Evolutionary conservation across 2,113 vertebrate species (phyloP), one percentile per base, ranked within the genome.

Genomic region (Pelodiscus sinensis): DNA sequence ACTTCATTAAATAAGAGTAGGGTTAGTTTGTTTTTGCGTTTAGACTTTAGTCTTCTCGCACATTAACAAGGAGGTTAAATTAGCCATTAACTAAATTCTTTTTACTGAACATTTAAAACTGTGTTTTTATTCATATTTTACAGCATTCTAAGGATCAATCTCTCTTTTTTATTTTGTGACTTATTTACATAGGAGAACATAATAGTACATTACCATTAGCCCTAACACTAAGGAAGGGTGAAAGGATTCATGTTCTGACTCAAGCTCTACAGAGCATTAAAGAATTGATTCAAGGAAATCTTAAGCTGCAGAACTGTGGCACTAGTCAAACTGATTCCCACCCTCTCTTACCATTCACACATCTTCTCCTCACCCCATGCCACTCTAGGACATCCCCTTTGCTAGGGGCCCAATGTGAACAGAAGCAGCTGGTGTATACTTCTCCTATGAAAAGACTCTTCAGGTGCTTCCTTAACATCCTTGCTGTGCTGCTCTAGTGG

Each of bases 1-100:
- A 8, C 55, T 89, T 86, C 60, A 38, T 91, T 94, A 93, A 93
- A 60, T 79, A 93, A 81, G 51, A 31, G 19, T 79, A 79, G 44
- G 1, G 2, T 29, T 35, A 50, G 58, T 83, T 68, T 3, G 38
- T 93, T 65, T 65, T 15, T 31, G 29, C 16, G 15, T 65, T 65
- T 65, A 65, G 62, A 15, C 62, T 65, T 65, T 87, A 55, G 5
- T 75, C 85, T 92, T 92, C 22, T 79, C 77, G 62, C 57, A 31
- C 13, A 1, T 83, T 88, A 35, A 38, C 22, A n/a, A 57, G 57
- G 21, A 29, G 85, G 82, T 90, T 88, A 94, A 82, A 81, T 91
- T 88, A 93, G 57, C 65, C 31, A 21, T 1, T 2, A n/a, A 86
- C 50, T 75, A 92, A 38, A 22, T 62, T 89, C 58, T 91, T 79